Base-by-base conservation (phyloP, 2,888 invertebrate genomes). In the Aporophyla lueneburgensis region DNA sequence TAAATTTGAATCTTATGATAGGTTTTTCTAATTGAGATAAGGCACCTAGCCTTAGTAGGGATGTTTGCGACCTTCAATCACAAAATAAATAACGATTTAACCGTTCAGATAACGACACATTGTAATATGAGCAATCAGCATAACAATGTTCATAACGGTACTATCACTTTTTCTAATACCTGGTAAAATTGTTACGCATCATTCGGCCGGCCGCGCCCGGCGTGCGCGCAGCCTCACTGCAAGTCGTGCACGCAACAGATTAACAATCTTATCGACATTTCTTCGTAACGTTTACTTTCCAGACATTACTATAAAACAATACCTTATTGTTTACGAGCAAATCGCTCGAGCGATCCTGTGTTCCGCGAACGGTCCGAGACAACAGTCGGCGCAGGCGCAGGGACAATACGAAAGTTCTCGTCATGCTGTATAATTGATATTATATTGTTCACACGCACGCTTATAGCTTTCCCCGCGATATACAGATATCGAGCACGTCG, bases 191-290 rank as follows among this genome's bases (percentile, higher is more conserved):
- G 84, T 87, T 81, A 84, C 82, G 87, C 87, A 83, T 86, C 82
- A 88, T 85, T 87, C 76, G 65, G 49, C 43, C 70, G 66, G 49
- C 40, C 27, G 65, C 85, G 68, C 73, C 69, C 74, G 74, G 84
- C 83, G 67, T 16, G 83, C 82, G 82, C 75, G 80, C 74, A 83
- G 84, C 83, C 66, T 85, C 81, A 76, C 69, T 70, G 69, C 84
- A 85, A 87, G 76, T 88, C 88, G 86, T 88, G 86, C 88, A 83
- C 87, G 89, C 88, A 80, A 84, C 80, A 88, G 93, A 93, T 94
- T 91, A 92, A 83, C 81, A 87, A 91, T 93, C 92, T 94, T 93
- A 95, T 94, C 94, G 86, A 85, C 81, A 88, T 90, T 91, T 91
- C 89, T 91, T 87, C 85, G 86, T 85, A 89, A 89, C 89, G 78